A percentile compares a stretch with the other conserved stretches of the same genome.
These are phyloP conservation scores for Temnothorax rugatulus DNA, from an alignment of 2,888 invertebrate species.

Conservation along the genomic window DNA sequence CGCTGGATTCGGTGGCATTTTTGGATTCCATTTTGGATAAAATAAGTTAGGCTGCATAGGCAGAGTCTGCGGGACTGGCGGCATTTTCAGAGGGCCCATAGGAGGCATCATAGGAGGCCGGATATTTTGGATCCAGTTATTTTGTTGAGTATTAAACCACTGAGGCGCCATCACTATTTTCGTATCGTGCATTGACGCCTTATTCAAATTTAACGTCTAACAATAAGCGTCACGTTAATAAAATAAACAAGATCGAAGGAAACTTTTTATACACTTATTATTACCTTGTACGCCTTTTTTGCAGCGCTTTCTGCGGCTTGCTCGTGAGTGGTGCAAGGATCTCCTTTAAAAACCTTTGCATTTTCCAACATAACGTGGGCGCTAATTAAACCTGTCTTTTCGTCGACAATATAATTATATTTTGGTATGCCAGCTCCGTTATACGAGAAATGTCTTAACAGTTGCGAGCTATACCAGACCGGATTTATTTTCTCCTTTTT, in stretches of 20 bases:
- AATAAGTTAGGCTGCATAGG: slow-evolving; percentile 44
- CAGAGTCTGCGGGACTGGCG: slow-evolving; percentile 53
- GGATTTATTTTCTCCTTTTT: slow-evolving; percentile 71
- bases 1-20: slow-evolving; percentile 72
- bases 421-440: slow-evolving; percentile 86
- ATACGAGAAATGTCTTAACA: slow-evolving; percentile 86
- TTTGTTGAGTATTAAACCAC: slow-evolving; percentile 72
- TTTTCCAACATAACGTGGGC: slow-evolving; percentile 87
- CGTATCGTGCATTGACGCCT: slow-evolving; percentile 73
- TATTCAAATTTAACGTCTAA: slow-evolving; percentile 78
- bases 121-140: slow-evolving; percentile 68
- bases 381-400: slow-evolving; percentile 80
- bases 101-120: slow-evolving; percentile 64
- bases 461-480: slow-evolving; percentile 81
- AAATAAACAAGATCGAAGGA: neutral
- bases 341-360: slow-evolving; percentile 86
- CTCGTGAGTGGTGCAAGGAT: slow-evolving; percentile 85
- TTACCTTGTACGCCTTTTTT: slow-evolving; percentile 81
- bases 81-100: slow-evolving; percentile 54
- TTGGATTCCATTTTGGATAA: slow-evolving; percentile 66
- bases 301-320: slow-evolving; percentile 87
- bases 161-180: slow-evolving; percentile 74
- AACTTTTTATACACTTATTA: neutral
- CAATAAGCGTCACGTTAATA: slow-evolving; percentile 19
- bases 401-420: slow-evolving; percentile 85